These are phyloP conservation scores for Dysdera silvatica DNA, from an alignment of 1,140 invertebrate genomes.

Conservation along the genomic window DNA sequence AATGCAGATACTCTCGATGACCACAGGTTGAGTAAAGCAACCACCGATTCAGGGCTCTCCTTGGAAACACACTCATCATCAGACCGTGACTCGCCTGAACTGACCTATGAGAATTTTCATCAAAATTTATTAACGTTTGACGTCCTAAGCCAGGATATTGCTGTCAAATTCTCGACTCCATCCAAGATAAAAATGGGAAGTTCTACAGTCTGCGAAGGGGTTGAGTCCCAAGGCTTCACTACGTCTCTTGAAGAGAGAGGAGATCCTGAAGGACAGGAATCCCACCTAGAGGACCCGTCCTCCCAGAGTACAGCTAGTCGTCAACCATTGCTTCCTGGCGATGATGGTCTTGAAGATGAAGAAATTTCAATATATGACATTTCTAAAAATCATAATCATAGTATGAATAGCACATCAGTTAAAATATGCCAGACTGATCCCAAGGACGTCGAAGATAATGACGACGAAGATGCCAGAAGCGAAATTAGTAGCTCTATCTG, in stretches of 20 bases:
- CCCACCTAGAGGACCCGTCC: no score
- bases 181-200: not conserved
- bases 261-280: constrained; percentile 50
- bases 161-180: constrained; percentile 14
- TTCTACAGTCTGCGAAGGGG: not conserved
- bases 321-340: not conserved
- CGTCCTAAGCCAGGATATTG: constrained; percentile 8
- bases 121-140: constrained; percentile 1
- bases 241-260: constrained; percentile 27
- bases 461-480: no score
- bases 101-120: not conserved
- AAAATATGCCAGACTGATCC: no score
- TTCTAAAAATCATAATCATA: no score
- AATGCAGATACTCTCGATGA: constrained; percentile 12
- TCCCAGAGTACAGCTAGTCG: not conserved
- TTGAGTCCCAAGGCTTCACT: not conserved
- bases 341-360: constrained; percentile 17
- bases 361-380: constrained; percentile 27
- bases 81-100: constrained; percentile 2
- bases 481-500: no score
- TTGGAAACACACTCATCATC: constrained; percentile 30
- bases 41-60: constrained; percentile 22
- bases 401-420: no score
- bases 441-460: no score
- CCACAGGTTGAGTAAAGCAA: constrained; percentile 22